phyloP scores from a whole-genome alignment of 2,888 invertebrate genomes.

The Hyles lineata region DNA sequence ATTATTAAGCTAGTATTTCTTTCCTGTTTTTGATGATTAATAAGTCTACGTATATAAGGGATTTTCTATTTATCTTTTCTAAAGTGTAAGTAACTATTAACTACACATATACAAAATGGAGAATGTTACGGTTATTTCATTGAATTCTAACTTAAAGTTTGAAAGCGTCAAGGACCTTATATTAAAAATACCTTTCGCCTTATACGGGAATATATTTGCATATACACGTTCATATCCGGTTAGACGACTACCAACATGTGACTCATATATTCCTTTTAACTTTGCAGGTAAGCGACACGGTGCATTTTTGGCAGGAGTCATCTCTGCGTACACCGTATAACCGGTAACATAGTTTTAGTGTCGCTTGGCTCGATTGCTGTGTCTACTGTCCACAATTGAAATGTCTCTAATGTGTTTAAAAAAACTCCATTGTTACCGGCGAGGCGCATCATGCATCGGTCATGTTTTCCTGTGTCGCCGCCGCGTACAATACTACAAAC shows the following conservation, averaged over 20 bases:
- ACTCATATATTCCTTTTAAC: constrained; percentile 52
- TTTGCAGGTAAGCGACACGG: constrained; percentile 58
- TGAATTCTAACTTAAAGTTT: constrained; percentile 32
- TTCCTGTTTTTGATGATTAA: too few species aligned
- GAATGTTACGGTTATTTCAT: neutral
- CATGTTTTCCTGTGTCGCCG: constrained; percentile 63
- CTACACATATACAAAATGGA: neutral
- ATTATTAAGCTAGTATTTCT: too few species aligned
- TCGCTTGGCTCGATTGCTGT: constrained; percentile 27
- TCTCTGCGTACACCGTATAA: neutral
- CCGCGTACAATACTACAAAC: constrained; percentile 59
- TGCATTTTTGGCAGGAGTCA: constrained; percentile 33
- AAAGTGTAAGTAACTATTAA: too few species aligned
- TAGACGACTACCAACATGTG: constrained; percentile 33
- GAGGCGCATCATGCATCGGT: constrained; percentile 59
- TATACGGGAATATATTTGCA: constrained; percentile 24
- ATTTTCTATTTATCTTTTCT: too few species aligned
- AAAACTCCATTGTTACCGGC: constrained; percentile 67
- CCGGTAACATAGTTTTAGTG: neutral
- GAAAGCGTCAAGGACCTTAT: neutral
- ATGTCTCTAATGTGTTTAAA: constrained; percentile 41
- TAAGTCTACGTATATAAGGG: too few species aligned
- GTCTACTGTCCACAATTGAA: neutral
- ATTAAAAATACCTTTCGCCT: constrained; percentile 22
- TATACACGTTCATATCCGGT: constrained; percentile 15